Evolutionary conservation across 2,888 invertebrate species (phyloP).

Genomic region (Apodemia hepburni): DNA sequence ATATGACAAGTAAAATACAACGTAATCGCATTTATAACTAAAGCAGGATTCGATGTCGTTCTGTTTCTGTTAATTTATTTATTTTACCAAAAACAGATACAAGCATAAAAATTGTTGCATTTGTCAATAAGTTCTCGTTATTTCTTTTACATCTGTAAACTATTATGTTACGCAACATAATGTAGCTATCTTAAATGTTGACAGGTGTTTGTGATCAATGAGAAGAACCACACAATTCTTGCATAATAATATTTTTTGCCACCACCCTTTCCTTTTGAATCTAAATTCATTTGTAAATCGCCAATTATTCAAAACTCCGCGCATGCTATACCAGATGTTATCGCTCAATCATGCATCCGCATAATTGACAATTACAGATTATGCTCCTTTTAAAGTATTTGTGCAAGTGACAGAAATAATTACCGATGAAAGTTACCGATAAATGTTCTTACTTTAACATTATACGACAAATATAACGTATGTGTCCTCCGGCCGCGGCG

Average conservation of each 20-base stretch:
- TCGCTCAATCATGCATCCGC: constrained; percentile 16
- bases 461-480: neutral
- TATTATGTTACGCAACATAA: neutral
- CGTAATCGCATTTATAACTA: too few species aligned
- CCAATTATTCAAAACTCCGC: constrained; percentile 38
- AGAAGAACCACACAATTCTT: constrained; percentile 36
- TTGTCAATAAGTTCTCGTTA: too few species aligned
- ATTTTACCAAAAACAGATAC: too few species aligned
- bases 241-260: constrained; percentile 46
- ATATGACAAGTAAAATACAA: too few species aligned
- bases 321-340: constrained; percentile 51
- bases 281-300: constrained; percentile 44
- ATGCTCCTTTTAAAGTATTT: constrained; percentile 19
- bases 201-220: constrained; percentile 40
- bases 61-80: too few species aligned
- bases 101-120: too few species aligned
- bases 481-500: neutral
- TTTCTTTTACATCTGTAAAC: neutral
- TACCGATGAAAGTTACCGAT: constrained; percentile 12
- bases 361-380: constrained; percentile 16
- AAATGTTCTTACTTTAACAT: neutral
- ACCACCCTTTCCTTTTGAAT: constrained; percentile 49
- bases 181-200: constrained; percentile 15
- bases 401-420: constrained; percentile 15
- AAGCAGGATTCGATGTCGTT: too few species aligned